Percentiles rank a stretch among this genome's conserved stretches.
Evolutionary conservation across 2,888 invertebrate genomes (phyloP).

Genomic region (Teleiodes luculella): DNA sequence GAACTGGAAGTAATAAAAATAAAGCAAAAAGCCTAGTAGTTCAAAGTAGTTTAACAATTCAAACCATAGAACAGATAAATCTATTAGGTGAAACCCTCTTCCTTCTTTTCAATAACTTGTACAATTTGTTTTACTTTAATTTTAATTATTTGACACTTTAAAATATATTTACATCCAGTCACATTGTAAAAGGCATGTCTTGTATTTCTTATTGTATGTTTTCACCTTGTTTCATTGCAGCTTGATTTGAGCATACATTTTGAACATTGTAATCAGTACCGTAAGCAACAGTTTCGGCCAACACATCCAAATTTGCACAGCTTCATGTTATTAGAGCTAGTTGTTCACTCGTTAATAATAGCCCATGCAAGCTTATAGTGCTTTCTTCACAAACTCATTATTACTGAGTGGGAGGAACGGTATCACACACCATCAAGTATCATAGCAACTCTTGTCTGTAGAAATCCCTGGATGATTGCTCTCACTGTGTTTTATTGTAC

Average conservation of each 20-base stretch:
- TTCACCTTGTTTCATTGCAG: slow-evolving; percentile 7
- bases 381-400: slow-evolving; percentile 26
- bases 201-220: background rate
- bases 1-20: too few relatives aligned
- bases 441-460: slow-evolving; percentile 24
- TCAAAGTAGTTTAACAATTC: too few relatives aligned
- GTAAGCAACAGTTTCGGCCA: slow-evolving; percentile 17
- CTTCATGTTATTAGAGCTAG: slow-evolving; percentile 29
- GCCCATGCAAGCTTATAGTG: slow-evolving; percentile 30
- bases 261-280: slow-evolving; percentile 11
- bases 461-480: background rate
- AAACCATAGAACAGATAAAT: too few relatives aligned
- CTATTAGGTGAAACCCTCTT: too few relatives aligned
- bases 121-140: too few relatives aligned
- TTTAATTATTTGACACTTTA: too few relatives aligned
- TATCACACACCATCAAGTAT: slow-evolving; percentile 23
- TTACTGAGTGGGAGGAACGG: slow-evolving; percentile 11
- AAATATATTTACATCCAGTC: too few relatives aligned
- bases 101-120: too few relatives aligned
- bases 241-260: background rate
- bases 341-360: slow-evolving; percentile 26
- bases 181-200: too few relatives aligned
- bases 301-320: slow-evolving; percentile 30
- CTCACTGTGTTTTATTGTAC: background rate
- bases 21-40: too few relatives aligned